A percentile compares a stretch with the other conserved stretches of the same genome.
These are phyloP conservation scores for Phyllotis vaccarum DNA, from an alignment of 2,797 vertebrate genomes.

Conservation along the genomic window DNA sequence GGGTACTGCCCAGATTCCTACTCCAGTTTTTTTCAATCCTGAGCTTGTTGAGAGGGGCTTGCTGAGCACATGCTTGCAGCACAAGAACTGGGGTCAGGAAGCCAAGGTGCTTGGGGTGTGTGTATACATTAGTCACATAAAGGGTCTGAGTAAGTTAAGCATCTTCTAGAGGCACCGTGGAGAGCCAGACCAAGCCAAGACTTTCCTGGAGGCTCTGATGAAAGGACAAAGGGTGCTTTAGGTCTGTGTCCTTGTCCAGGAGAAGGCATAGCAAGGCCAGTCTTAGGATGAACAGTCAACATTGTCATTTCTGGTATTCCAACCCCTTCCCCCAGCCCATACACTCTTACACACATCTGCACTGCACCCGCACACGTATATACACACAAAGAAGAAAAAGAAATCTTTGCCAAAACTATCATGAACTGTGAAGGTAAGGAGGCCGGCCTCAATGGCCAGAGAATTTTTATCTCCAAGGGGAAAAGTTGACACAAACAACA, in stretches of 20 bases:
- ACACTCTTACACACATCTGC: no score
- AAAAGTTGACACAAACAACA: no score
- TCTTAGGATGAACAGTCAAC: background rate
- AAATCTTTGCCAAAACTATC: background rate
- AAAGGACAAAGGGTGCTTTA: background rate
- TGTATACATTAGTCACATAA: conserved; percentile 11
- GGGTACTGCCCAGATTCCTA: conserved; percentile 58
- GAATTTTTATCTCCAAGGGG: background rate
- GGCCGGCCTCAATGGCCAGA: background rate
- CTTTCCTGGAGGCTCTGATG: background rate
- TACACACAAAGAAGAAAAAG: background rate
- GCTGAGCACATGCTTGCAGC: conserved; percentile 65
- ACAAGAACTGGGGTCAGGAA: background rate
- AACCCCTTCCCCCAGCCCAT: background rate
- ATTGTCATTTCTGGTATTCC: background rate
- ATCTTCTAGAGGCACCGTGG: background rate
- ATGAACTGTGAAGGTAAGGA: background rate
- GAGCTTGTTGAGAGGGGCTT: conserved; percentile 60
- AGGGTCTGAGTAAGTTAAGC: conserved; percentile 45
- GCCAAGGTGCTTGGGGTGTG: background rate
- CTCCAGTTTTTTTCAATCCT: conserved; percentile 29
- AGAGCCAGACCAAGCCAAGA: background rate
- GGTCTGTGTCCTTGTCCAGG: background rate
- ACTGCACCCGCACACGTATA: no score
- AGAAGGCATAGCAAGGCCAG: background rate